Base-by-base conservation (phyloP, 2,888 invertebrate species). In the Erebia palarica region DNA sequence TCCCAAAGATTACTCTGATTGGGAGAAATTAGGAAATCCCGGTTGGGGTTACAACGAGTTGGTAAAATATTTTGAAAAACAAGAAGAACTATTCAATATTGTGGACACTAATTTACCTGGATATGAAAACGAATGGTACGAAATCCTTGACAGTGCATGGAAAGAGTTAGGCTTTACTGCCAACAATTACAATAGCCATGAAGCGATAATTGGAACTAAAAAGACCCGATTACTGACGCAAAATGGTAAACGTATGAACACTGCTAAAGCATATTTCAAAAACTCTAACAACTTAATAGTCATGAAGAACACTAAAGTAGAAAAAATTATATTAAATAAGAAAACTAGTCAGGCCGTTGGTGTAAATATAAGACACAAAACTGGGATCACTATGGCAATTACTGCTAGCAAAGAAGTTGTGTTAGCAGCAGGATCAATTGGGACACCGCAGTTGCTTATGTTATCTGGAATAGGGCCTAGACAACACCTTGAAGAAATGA, bases 21-120 rank as follows among this genome's bases (percentile, higher is more conserved):
- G 95, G 95, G 88, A 92, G 63, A 81, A 82, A 1, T 78, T 85
- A 47, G 94, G 94, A 14, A 95, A 95, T 75, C 51, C 77, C 0
- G 93, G 92, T 5, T 95, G 95, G 95, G 87, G 89, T 16, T 95
- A 94, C 82, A 81, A 92, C 5, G 85, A 92, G 9, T 86, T 94
- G 1, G 71, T 81, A 1, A 80, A 86, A 10, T 94, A 92, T 73
- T 91, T 92, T 18, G 84, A 90, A 16, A 89, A 89, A 59, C 86
- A 90, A 1, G 90, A 95, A 79, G 86, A 91, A 57, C 68, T 79
- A 18, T 76, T 83, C 36, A 75, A 80, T 49, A 71, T 81, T 16
- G 74, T 77, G 27, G 70, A 78, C 51, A 59, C 64, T 42, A 36
- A 70, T 21, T 73, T 71, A 53, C 27, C 69, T n/a, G 70, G 67